Base-by-base conservation (phyloP, 2,888 invertebrate species). In the Rotaria magnacalcarata region DNA sequence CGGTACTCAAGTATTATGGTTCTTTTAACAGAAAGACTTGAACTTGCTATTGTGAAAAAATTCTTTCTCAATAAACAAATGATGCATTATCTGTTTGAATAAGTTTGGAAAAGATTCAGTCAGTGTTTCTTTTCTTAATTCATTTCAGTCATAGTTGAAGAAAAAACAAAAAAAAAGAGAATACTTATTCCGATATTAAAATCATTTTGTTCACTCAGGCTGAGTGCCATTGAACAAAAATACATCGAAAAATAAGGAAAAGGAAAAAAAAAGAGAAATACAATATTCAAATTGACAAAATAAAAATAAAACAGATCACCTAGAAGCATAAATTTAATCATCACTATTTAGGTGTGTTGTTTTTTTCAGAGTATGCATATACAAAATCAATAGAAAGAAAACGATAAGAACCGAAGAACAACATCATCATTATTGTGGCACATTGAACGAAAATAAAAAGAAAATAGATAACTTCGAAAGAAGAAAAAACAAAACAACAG, bases 361-460 rank as follows among this genome's bases (percentile, higher is more conserved):
- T 67, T 41, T 67, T 34, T 19, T 67, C 27, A 2, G 16, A 27
- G 34, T 34, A 67, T 41, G 14, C 67, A 67, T 67, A 34, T 67
- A 67, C 67, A 67, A 67, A 67, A 27, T 67, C 5, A 67, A 67
- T 67, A 34, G 34, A 67, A 67, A 11, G 67, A 34, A 41, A 67
- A 67, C 67, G 34, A 67, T 11, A 34, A 16, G 14, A 34, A 67
- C 34, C 34, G 34, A 67, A 67, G 19, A 67, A 67, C 34, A 67
- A 67, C 67, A 67, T 67, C 67, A 67, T 67, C 67, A 67, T 67
- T 67, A 34, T 67, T 67, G 67, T 67, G 67, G 19, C 34, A 67
- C 67, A 67, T 34, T 6, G 67, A 67, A 67, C 34, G 19, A 67
- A 67, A 67, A 34, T 4, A 67, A 34, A 34, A 34, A 34, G n/a